Conservation (phyloP, 92 coral and sea anemone species). For the Hydrozoanthus gracilis region DNA sequence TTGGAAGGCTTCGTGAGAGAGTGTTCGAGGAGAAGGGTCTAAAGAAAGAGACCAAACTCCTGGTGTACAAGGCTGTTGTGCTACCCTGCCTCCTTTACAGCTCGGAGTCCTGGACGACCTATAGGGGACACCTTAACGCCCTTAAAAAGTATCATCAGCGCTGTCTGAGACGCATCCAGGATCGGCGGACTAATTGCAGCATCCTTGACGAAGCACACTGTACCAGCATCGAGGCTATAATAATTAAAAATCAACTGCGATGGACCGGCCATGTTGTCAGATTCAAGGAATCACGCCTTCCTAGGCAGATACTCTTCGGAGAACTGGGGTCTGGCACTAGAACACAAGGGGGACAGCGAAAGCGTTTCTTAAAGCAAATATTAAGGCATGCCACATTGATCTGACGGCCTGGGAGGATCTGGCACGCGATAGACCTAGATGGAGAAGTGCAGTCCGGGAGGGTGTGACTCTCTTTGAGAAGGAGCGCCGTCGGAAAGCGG, state of each 20-base stretch:
- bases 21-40: neutral
- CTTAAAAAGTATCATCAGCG: conserved; percentile 41
- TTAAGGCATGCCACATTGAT: too few relatives aligned
- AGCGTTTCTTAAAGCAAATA: conserved; percentile 45
- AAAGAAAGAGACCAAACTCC: neutral
- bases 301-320: conserved; percentile 33
- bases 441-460: conserved; percentile 43
- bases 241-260: conserved; percentile 30
- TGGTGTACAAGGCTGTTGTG: conserved; percentile 40
- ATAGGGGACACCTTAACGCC: conserved; percentile 39
- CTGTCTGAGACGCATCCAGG: conserved; percentile 38
- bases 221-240: conserved; percentile 25
- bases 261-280: conserved; percentile 37
- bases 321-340: conserved; percentile 44
- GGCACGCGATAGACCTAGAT: conserved; percentile 30
- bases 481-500: conserved; percentile 39
- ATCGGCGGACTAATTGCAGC: conserved; percentile 37
- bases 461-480: conserved; percentile 36
- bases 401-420: conserved; percentile 49
- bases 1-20: conserved; percentile 32
- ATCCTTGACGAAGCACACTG: conserved; percentile 40
- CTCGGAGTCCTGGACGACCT: conserved; percentile 33
- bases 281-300: conserved; percentile 34
- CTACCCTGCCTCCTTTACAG: conserved; percentile 35
- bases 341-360: conserved; percentile 52